phyloP scores from a whole-genome alignment of 2,113 vertebrate genomes.

The Suncus etruscus region DNA sequence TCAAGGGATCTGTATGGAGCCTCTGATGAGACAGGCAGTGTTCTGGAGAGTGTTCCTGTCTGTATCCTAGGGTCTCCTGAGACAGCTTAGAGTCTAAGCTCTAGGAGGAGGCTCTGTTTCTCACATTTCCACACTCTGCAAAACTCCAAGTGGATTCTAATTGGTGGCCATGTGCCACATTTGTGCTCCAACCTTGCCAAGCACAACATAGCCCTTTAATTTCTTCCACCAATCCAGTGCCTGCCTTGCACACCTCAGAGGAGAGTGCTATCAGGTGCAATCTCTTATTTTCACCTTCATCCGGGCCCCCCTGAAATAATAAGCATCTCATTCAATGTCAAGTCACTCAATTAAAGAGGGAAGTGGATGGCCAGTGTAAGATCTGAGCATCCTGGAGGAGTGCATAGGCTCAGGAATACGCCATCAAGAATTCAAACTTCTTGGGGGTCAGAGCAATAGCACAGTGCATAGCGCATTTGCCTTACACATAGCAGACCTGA shows the following conservation, averaged over 20 bases:
- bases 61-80: too few relatives aligned
- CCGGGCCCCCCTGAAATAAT: neutral
- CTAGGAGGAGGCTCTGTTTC: neutral
- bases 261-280: neutral
- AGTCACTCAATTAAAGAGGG: neutral
- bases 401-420: neutral
- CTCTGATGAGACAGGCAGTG: neutral
- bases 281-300: neutral
- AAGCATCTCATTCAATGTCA: neutral
- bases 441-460: too few relatives aligned
- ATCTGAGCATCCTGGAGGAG: neutral
- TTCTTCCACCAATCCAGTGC: too few relatives aligned
- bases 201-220: too few relatives aligned
- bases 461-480: too few relatives aligned
- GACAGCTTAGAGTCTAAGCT: too few relatives aligned
- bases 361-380: neutral
- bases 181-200: too few relatives aligned
- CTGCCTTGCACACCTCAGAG: neutral
- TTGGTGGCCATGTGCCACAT: too few relatives aligned
- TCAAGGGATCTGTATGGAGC: neutral
- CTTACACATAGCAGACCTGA: too few relatives aligned
- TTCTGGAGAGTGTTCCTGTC: neutral
- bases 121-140: neutral
- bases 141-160: neutral
- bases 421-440: neutral